Conservation (phyloP, 2,113 vertebrate species). For the Thalassarche chlororhynchos region DNA sequence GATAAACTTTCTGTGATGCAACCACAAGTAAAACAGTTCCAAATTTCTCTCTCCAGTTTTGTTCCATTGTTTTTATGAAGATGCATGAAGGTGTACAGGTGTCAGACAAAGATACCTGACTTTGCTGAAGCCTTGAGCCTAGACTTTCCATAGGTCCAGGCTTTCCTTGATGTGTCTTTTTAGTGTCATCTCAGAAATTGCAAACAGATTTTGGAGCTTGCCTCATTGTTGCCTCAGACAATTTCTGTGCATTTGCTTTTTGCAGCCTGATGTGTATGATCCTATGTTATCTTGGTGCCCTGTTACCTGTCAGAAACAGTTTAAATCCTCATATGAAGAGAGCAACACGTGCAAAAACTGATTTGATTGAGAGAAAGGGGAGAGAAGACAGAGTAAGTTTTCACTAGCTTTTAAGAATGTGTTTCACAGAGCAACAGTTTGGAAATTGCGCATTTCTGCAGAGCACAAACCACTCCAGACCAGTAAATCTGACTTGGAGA, state of each 20-base stretch:
- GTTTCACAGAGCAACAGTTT: background rate
- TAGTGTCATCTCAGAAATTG: background rate
- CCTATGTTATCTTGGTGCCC: background rate
- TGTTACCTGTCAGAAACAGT: background rate
- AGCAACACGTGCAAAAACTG: background rate
- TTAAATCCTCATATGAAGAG: background rate
- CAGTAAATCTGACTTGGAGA: background rate
- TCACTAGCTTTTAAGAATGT: background rate
- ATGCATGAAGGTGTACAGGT: background rate
- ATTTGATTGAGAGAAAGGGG: background rate
- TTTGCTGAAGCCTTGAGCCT: background rate
- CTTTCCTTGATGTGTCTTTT: background rate
- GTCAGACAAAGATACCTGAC: background rate
- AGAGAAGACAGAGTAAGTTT: background rate
- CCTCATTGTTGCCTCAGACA: background rate
- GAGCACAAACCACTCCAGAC: background rate
- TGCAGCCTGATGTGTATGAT: background rate
- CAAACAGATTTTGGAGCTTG: background rate
- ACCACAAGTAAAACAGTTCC: background rate
- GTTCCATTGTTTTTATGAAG: background rate
- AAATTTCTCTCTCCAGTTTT: background rate
- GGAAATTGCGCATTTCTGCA: background rate
- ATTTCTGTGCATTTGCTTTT: constrained; percentile 11
- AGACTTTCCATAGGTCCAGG: background rate
- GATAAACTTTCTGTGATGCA: background rate